Conservation (phyloP, 2,797 vertebrate species). For the Poeciliopsis gracilis region DNA sequence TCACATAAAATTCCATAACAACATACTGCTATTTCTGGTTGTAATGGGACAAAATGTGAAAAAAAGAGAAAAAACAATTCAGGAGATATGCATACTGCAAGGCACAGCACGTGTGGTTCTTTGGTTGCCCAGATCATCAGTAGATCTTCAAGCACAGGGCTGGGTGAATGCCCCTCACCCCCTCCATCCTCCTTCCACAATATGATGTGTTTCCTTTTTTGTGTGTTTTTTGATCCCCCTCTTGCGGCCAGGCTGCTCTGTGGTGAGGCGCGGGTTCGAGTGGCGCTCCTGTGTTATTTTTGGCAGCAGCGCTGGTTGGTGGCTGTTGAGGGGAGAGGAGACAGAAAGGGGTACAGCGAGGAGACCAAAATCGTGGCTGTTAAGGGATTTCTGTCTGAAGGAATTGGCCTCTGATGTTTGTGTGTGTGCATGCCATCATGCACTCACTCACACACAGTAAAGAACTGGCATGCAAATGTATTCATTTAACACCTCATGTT, state of each 20-base stretch:
- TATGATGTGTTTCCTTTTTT: constrained; percentile 88
- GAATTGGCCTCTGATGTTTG: constrained; percentile 84
- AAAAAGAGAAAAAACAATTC: background rate
- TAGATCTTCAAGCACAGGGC: constrained; percentile 80
- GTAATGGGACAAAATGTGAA: background rate
- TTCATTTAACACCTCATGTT: constrained; percentile 62
- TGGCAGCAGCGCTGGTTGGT: constrained; percentile 85
- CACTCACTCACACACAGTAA: constrained; percentile 18
- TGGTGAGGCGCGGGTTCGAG: constrained; percentile 82
- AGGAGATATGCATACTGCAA: constrained; percentile 2
- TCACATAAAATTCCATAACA: background rate
- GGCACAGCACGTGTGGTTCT: constrained; percentile 66
- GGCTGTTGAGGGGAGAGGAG: constrained; percentile 82
- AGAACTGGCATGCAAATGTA: constrained; percentile 48
- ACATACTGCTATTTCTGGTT: background rate
- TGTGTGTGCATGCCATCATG: constrained; percentile 18
- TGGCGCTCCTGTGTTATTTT: constrained; percentile 89
- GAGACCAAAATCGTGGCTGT: constrained; percentile 81
- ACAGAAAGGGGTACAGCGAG: constrained; percentile 73
- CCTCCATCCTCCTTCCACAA: constrained; percentile 73
- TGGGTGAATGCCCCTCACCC: constrained; percentile 69
- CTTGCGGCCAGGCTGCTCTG: constrained; percentile 79
- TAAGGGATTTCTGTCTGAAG: constrained; percentile 84
- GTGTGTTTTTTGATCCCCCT: constrained; percentile 88
- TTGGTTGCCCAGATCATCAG: constrained; percentile 82